Conservation (phyloP, 2,888 invertebrate genomes). For the Rambutsinella grinnellia region DNA sequence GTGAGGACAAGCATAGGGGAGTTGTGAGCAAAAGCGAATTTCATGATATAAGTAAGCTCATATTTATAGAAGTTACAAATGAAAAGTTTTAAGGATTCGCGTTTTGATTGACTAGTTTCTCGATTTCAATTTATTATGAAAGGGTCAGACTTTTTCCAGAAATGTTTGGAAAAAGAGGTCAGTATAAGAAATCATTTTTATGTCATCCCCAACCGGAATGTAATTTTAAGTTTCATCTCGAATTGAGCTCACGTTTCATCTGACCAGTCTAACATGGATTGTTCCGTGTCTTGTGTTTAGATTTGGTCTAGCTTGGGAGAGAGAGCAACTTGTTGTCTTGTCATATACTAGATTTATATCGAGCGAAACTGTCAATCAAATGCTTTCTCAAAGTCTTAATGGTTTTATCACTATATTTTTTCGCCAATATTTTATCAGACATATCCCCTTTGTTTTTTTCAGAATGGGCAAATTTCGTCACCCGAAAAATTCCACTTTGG, state of each 20-base stretch:
- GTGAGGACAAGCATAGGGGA: constrained; percentile 33
- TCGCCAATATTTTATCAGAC: too few species aligned
- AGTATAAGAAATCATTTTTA: too few species aligned
- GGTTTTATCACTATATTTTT: too few species aligned
- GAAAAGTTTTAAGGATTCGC: too few species aligned
- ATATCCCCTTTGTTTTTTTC: constrained; percentile 33
- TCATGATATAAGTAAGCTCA: constrained; percentile 29
- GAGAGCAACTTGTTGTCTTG: too few species aligned
- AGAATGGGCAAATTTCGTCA: constrained; percentile 62
- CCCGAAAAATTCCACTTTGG: constrained; percentile 53
- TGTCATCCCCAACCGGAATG: constrained; percentile 36
- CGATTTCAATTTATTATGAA: too few species aligned
- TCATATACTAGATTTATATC: too few species aligned
- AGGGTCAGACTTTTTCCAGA: too few species aligned
- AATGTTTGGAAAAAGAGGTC: too few species aligned
- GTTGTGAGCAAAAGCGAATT: constrained; percentile 33
- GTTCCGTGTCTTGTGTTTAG: neutral
- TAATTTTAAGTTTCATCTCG: constrained; percentile 42
- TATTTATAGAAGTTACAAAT: too few species aligned
- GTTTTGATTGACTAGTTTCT: too few species aligned
- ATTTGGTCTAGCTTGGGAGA: too few species aligned
- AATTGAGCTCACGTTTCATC: constrained; percentile 34
- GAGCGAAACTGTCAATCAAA: neutral
- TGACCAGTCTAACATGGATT: neutral
- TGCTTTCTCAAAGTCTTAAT: neutral